Evolutionary conservation across 1,140 invertebrate species (phyloP).

Genomic region (Hypothenemus hampei): DNA sequence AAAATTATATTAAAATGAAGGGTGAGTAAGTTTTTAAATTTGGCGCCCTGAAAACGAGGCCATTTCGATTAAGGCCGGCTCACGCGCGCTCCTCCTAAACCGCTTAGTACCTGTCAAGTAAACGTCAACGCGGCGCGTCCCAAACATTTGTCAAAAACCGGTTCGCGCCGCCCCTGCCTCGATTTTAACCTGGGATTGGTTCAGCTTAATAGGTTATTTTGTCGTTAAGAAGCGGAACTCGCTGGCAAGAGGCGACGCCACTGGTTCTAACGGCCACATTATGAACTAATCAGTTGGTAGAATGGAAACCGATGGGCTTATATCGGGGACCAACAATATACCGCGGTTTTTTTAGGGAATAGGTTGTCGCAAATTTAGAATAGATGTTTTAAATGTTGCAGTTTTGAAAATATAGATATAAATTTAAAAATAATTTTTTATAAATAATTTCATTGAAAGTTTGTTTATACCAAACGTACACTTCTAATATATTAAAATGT

Average conservation of each 20-base stretch:
- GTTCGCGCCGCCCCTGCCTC: slow-evolving; percentile 40
- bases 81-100: slow-evolving; percentile 43
- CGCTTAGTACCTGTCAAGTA: slow-evolving; percentile 44
- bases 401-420: too few relatives aligned
- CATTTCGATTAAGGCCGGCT: slow-evolving; percentile 45
- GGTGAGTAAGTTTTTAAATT: slow-evolving; percentile 43
- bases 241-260: slow-evolving; percentile 42
- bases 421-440: too few relatives aligned
- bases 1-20: too few relatives aligned
- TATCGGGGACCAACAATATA: slow-evolving; percentile 13
- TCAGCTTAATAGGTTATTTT: slow-evolving; percentile 29
- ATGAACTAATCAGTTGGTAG: slow-evolving; percentile 31
- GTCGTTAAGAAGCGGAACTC: slow-evolving; percentile 35
- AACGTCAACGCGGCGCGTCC: slow-evolving; percentile 42
- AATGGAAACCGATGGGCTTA: slow-evolving; percentile 21
- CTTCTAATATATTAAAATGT: too few relatives aligned
- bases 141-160: slow-evolving; percentile 42
- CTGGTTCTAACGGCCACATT: slow-evolving; percentile 20
- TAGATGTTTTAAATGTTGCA: too few relatives aligned
- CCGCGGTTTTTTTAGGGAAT: too few relatives aligned
- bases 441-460: too few relatives aligned
- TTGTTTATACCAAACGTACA: too few relatives aligned
- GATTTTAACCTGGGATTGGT: slow-evolving; percentile 36
- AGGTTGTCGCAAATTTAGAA: too few relatives aligned
- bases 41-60: slow-evolving; percentile 39